These are phyloP conservation scores for Lethocerus indicus DNA, from an alignment of 1,140 invertebrate genomes.

Conservation along the genomic window DNA sequence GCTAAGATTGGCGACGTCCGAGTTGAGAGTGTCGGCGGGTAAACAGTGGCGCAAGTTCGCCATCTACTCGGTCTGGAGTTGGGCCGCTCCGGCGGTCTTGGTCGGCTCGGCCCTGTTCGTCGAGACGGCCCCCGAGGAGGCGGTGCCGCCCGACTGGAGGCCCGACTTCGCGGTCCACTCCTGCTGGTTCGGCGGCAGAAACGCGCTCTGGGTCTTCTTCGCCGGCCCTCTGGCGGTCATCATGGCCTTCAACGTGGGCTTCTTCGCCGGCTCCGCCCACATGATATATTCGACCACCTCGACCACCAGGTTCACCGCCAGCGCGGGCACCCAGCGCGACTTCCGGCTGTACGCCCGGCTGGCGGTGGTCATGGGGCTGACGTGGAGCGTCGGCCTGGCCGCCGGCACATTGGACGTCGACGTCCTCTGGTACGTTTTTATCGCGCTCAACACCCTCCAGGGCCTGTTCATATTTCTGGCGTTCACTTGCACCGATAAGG, in stretches of 20 bases:
- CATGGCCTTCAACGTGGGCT: constrained; percentile 29
- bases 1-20: constrained; percentile 28
- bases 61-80: constrained; percentile 33
- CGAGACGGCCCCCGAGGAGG: constrained; percentile 25
- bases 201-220: constrained; percentile 34
- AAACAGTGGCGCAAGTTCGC: constrained; percentile 27
- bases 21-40: constrained; percentile 27
- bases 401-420: constrained; percentile 27
- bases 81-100: constrained; percentile 31
- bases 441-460: constrained; percentile 35
- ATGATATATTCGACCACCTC: constrained; percentile 31
- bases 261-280: constrained; percentile 31
- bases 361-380: constrained; percentile 32
- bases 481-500: constrained; percentile 32
- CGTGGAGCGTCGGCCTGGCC: constrained; percentile 33
- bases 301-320: constrained; percentile 21
- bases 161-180: constrained; percentile 28
- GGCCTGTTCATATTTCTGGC: constrained; percentile 39
- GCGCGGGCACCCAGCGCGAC: constrained; percentile 23
- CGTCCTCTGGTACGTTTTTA: constrained; percentile 32
- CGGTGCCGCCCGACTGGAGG: constrained; percentile 22
- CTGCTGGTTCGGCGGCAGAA: constrained; percentile 36
- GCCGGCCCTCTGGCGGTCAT: constrained; percentile 29
- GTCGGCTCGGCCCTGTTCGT: constrained; percentile 27
- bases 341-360: constrained; percentile 37